Conservation (phyloP, 2,797 vertebrate genomes). For the Phalanger gymnotis region DNA sequence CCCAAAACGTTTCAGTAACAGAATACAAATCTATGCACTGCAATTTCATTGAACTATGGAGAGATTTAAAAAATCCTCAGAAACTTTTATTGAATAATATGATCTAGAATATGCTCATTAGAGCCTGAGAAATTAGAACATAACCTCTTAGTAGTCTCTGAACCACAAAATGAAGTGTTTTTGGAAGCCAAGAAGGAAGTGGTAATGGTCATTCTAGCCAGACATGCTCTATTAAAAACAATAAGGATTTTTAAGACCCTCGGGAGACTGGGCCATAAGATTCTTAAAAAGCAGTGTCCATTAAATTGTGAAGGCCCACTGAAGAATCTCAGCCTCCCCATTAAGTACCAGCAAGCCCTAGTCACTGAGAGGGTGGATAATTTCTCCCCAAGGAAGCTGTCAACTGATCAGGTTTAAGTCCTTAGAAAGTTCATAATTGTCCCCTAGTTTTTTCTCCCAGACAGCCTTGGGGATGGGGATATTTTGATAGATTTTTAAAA, state of each 20-base stretch:
- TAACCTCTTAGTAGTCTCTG: conserved; percentile 7
- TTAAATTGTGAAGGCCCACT: neutral
- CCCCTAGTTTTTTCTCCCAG: neutral
- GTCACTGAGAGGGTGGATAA: neutral
- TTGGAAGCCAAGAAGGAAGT: neutral
- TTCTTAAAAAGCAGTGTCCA: conserved; percentile 17
- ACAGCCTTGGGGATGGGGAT: conserved; percentile 44
- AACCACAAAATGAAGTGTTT: conserved; percentile 27
- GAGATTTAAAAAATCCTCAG: neutral
- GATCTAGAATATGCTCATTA: neutral
- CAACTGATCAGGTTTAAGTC: neutral
- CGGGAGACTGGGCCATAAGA: neutral
- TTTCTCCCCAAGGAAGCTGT: neutral
- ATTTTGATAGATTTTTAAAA: conserved; percentile 59
- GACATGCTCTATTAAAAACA: conserved; percentile 14
- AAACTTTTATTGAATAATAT: conserved; percentile 33
- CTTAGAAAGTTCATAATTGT: neutral
- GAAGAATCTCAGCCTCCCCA: neutral
- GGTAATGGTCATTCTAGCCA: neutral
- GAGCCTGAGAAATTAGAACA: conserved; percentile 40
- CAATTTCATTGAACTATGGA: conserved; percentile 22
- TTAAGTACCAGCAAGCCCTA: neutral
- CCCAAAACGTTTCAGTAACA: conserved; percentile 42
- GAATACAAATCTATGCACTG: neutral
- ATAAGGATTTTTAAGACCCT: neutral